phyloP scores from a whole-genome alignment of 2,888 invertebrate species.

The Baccha elongata region DNA sequence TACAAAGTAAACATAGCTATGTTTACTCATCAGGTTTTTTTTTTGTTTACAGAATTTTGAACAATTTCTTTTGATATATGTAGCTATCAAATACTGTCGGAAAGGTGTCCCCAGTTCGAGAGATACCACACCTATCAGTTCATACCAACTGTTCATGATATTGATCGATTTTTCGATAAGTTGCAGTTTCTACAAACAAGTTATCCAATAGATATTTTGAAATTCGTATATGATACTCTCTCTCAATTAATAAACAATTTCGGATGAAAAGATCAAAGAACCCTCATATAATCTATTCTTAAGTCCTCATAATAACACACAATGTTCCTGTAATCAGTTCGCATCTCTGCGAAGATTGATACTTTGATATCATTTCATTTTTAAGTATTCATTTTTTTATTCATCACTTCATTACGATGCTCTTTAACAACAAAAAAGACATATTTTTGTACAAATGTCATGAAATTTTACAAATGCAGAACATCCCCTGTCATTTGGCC shows the following conservation, averaged over 20 bases:
- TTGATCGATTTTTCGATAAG: no score
- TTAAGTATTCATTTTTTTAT: slow-evolving; percentile 26
- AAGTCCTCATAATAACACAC: background rate
- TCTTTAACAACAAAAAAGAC: slow-evolving; percentile 75
- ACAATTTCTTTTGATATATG: no score
- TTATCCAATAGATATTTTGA: no score
- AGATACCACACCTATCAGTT: no score
- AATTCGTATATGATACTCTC: no score
- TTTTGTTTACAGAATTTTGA: no score
- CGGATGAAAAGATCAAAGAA: slow-evolving; percentile 44
- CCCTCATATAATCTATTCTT: background rate
- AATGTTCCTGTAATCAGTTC: slow-evolving; percentile 7
- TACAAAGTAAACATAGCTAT: no score
- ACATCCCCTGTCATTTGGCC: slow-evolving; percentile 76
- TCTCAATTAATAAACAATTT: slow-evolving; percentile 38
- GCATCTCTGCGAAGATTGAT: slow-evolving; percentile 51
- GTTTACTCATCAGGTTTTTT: no score
- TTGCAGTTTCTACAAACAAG: no score
- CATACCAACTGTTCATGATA: no score
- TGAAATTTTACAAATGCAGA: slow-evolving; percentile 69
- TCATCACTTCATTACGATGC: slow-evolving; percentile 17
- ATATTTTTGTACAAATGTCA: slow-evolving; percentile 82
- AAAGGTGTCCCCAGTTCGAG: no score
- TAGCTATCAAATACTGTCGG: no score
- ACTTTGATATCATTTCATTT: slow-evolving; percentile 46